phyloP scores from a whole-genome alignment of 2,888 invertebrate genomes.

The Drosophila eohydei region DNA sequence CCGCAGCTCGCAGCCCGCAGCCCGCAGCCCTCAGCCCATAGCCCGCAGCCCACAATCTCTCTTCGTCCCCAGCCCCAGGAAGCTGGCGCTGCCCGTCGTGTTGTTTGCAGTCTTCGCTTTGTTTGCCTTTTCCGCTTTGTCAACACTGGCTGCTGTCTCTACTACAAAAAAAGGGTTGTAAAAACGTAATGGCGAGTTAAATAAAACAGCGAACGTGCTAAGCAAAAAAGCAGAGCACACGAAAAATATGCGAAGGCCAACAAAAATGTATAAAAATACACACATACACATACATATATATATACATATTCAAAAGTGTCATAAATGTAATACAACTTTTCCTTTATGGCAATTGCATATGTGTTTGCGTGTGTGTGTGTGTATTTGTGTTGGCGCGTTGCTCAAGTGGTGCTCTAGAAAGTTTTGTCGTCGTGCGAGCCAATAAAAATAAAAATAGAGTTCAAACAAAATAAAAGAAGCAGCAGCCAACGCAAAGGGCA shows the following conservation, averaged over 20 bases:
- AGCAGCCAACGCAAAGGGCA: slow-evolving; percentile 43
- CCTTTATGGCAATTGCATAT: slow-evolving; percentile 59
- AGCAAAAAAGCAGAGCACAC: slow-evolving; percentile 34
- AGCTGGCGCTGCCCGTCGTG: slow-evolving; percentile 41
- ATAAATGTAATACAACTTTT: slow-evolving; percentile 70
- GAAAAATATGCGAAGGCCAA: slow-evolving; percentile 63
- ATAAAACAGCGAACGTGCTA: slow-evolving; percentile 78
- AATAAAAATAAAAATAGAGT: slow-evolving; percentile 76
- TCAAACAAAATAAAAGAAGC: slow-evolving; percentile 61
- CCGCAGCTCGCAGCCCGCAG: background rate
- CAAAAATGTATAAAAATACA: slow-evolving; percentile 57
- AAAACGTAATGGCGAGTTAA: slow-evolving; percentile 80
- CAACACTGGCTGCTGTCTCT: slow-evolving; percentile 55
- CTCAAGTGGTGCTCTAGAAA: slow-evolving; percentile 68
- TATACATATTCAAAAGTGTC: slow-evolving; percentile 73
- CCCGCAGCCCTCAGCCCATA: background rate
- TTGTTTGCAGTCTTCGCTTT: slow-evolving; percentile 71
- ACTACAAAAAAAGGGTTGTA: slow-evolving; percentile 70
- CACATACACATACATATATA: slow-evolving; percentile 11
- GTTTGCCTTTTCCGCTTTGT: slow-evolving; percentile 77
- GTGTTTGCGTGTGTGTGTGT: slow-evolving; percentile 16
- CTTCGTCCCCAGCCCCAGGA: background rate
- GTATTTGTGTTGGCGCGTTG: slow-evolving; percentile 57
- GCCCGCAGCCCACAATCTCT: background rate
- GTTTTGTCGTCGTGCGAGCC: slow-evolving; percentile 61